phyloP scores from a whole-genome alignment of 2,797 vertebrate genomes.

The Danio choprae region DNA sequence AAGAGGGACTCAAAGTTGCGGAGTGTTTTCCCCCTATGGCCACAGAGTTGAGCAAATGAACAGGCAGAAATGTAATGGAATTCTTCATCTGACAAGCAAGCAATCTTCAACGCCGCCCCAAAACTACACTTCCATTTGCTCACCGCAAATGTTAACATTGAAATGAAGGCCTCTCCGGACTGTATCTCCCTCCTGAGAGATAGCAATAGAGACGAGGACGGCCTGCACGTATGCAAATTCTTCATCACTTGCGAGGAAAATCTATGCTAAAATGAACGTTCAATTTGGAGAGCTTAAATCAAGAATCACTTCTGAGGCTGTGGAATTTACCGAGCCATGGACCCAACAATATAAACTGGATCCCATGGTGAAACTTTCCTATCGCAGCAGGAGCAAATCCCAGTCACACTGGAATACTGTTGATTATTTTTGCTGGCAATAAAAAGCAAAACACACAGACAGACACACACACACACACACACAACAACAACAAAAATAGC shows the following conservation, averaged over 20 bases:
- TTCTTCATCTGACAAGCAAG: constrained; percentile 81
- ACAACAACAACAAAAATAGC: constrained; percentile 31
- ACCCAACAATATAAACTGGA: constrained; percentile 55
- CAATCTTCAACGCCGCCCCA: constrained; percentile 81
- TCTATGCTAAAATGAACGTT: constrained; percentile 87
- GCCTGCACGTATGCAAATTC: constrained; percentile 74
- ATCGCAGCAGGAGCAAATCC: constrained; percentile 40
- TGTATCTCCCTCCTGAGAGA: constrained; percentile 79
- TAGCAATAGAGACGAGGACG: constrained; percentile 67
- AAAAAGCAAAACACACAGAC: neutral
- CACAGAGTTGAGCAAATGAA: constrained; percentile 59
- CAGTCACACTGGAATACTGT: constrained; percentile 36
- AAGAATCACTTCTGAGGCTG: constrained; percentile 78
- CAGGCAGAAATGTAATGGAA: constrained; percentile 79
- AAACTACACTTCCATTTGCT: constrained; percentile 81
- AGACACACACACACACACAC: neutral
- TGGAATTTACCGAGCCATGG: constrained; percentile 59
- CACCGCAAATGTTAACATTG: constrained; percentile 77
- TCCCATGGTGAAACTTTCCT: constrained; percentile 41
- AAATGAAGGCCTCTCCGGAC: constrained; percentile 79
- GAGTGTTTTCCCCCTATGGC: constrained; percentile 60
- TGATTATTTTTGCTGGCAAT: constrained; percentile 52
- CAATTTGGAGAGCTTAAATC: constrained; percentile 88
- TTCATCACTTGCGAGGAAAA: constrained; percentile 83
- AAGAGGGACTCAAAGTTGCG: constrained; percentile 58